Percentiles rank a stretch among this genome's conserved stretches.
Evolutionary conservation across 2,797 vertebrate species (phyloP).

Genomic region (Brotula barbata): DNA sequence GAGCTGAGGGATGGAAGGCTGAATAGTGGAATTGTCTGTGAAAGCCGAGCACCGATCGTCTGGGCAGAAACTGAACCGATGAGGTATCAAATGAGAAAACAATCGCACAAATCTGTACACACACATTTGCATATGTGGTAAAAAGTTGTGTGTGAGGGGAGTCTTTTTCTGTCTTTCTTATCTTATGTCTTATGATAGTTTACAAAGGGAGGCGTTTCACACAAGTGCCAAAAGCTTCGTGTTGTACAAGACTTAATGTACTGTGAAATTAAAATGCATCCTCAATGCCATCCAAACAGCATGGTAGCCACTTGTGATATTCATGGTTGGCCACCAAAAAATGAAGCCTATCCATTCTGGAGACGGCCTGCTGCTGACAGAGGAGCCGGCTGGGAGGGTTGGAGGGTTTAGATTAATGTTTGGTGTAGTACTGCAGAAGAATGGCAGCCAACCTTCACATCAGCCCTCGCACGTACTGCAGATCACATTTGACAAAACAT

Average conservation of each 20-base stretch:
- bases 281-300: slow-evolving; percentile 59
- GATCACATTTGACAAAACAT: too few relatives aligned
- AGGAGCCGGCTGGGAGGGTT: slow-evolving; percentile 16
- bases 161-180: slow-evolving; percentile 46
- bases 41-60: not conserved
- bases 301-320: slow-evolving; percentile 63
- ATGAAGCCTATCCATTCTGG: slow-evolving; percentile 65
- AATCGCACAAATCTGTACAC: not conserved
- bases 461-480: not conserved
- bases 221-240: slow-evolving; percentile 64
- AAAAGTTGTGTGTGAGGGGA: slow-evolving; percentile 20
- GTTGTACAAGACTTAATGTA: slow-evolving; percentile 77
- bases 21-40: not conserved
- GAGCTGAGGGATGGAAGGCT: not conserved
- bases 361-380: slow-evolving; percentile 54
- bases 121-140: slow-evolving; percentile 52
- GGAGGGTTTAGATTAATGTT: slow-evolving; percentile 7
- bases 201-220: slow-evolving; percentile 53
- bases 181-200: slow-evolving; percentile 63
- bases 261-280: slow-evolving; percentile 76
- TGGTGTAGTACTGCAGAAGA: too few relatives aligned
- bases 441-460: not conserved
- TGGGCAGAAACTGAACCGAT: slow-evolving; percentile 29
- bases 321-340: slow-evolving; percentile 69
- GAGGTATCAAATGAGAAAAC: slow-evolving; percentile 40